Evolutionary conservation across 2,797 vertebrate species (phyloP).

Genomic region (Amniataba percoides): DNA sequence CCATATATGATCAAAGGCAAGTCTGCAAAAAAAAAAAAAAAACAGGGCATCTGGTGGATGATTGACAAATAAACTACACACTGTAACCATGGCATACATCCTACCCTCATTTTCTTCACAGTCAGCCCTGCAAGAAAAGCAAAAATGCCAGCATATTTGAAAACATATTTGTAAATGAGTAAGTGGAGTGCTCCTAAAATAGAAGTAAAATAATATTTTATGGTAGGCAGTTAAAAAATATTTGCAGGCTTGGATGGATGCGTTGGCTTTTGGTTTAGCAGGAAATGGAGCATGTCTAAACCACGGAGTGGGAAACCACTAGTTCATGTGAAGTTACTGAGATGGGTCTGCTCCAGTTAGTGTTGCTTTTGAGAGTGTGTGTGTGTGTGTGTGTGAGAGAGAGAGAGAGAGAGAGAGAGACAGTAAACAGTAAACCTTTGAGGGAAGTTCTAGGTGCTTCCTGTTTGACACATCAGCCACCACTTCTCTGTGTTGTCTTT

Average conservation of each 20-base stretch:
- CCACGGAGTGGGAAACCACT: not conserved
- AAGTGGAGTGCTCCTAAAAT: no score
- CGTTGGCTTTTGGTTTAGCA: not conserved
- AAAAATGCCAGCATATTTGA: no score
- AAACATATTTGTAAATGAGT: no score
- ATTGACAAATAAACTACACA: no score
- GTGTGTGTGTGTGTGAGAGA: not conserved
- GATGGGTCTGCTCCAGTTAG: not conserved
- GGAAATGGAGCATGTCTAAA: not conserved
- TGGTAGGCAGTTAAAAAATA: no score
- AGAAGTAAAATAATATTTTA: no score
- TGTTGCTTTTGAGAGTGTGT: not conserved
- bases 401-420: no score
- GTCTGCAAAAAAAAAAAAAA: conserved; percentile 5
- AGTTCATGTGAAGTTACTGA: not conserved
- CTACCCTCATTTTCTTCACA: no score
- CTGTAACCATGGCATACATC: no score
- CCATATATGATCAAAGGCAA: not conserved
- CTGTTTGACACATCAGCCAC: conserved; percentile 61
- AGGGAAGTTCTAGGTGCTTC: conserved; percentile 57
- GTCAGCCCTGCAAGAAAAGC: no score
- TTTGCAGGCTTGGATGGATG: not conserved
- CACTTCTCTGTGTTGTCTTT: conserved; percentile 23
- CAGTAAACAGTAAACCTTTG: conserved; percentile 44
- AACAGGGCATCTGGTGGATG: no score